phyloP scores from a whole-genome alignment of 64 coral and sea anemone genomes.

The Acropora tenuis region DNA sequence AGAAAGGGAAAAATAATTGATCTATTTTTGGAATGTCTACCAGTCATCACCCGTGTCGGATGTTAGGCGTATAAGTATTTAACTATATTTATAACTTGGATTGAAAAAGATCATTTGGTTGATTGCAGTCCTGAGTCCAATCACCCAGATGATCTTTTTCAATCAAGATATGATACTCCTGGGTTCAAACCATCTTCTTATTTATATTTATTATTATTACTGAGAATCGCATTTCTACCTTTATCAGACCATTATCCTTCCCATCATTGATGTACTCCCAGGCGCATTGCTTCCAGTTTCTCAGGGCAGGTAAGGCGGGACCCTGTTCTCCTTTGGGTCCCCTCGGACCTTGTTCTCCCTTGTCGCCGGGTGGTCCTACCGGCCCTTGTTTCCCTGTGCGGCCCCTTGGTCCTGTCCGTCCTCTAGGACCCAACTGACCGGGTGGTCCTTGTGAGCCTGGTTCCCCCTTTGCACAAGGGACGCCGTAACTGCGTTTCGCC shows the following conservation, averaged over 20 bases:
- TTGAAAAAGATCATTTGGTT: no score
- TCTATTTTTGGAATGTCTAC: no score
- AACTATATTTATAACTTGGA: no score
- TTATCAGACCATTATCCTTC: conserved; percentile 9
- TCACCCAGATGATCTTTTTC: no score
- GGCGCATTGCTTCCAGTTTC: conserved; percentile 21
- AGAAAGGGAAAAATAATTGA: no score
- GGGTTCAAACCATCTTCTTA: no score
- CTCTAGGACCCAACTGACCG: neutral
- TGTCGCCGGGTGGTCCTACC: neutral
- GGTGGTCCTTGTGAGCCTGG: conserved; percentile 1
- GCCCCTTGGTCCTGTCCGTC: conserved; percentile 2
- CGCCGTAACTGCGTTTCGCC: neutral
- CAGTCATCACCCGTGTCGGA: no score
- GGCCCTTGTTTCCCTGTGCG: neutral
- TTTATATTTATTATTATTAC: no score
- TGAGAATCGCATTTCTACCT: neutral
- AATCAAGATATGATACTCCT: no score
- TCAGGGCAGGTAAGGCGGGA: neutral
- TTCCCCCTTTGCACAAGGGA: neutral
- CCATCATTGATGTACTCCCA: conserved; percentile 19
- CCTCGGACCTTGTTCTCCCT: neutral
- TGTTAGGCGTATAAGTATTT: no score
- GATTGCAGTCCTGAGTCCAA: no score
- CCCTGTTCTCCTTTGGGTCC: neutral